A percentile compares a stretch with the other conserved stretches of the same genome.
phyloP scores from a whole-genome alignment of 2,888 invertebrate genomes.

The Spisula subtruncata region DNA sequence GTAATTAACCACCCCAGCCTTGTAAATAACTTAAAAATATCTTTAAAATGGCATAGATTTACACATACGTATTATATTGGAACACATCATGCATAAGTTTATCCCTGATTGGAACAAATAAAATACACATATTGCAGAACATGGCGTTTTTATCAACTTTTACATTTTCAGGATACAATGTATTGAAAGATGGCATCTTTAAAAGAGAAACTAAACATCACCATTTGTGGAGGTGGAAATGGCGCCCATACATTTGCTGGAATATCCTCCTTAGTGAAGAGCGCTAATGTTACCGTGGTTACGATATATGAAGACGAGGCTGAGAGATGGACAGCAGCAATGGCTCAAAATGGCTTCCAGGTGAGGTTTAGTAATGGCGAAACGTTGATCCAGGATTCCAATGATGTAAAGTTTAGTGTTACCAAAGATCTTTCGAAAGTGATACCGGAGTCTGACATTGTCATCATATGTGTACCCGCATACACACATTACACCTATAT shows the following conservation, averaged over 20 bases:
- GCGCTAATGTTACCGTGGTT: slow-evolving; percentile 72
- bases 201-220: slow-evolving; percentile 49
- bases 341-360: slow-evolving; percentile 63
- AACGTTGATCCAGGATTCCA: slow-evolving; percentile 26
- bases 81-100: too few species aligned
- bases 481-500: slow-evolving; percentile 77
- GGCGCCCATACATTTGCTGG: slow-evolving; percentile 78
- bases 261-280: slow-evolving; percentile 70
- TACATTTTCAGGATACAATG: background rate
- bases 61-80: too few species aligned
- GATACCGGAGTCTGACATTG: slow-evolving; percentile 50
- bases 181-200: background rate
- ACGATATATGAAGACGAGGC: slow-evolving; percentile 77
- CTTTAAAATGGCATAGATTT: too few species aligned
- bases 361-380: slow-evolving; percentile 62
- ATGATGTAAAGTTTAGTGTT: slow-evolving; percentile 52
- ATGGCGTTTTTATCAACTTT: too few species aligned
- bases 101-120: too few species aligned
- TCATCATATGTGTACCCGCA: slow-evolving; percentile 78
- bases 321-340: slow-evolving; percentile 71
- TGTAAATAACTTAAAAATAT: too few species aligned
- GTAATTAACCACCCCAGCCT: too few species aligned
- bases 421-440: slow-evolving; percentile 48
- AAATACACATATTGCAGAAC: too few species aligned
- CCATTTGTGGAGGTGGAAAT: slow-evolving; percentile 80